Evolutionary conservation across 1,140 invertebrate species (phyloP).

Genomic region (Eufriesea mexicana): DNA sequence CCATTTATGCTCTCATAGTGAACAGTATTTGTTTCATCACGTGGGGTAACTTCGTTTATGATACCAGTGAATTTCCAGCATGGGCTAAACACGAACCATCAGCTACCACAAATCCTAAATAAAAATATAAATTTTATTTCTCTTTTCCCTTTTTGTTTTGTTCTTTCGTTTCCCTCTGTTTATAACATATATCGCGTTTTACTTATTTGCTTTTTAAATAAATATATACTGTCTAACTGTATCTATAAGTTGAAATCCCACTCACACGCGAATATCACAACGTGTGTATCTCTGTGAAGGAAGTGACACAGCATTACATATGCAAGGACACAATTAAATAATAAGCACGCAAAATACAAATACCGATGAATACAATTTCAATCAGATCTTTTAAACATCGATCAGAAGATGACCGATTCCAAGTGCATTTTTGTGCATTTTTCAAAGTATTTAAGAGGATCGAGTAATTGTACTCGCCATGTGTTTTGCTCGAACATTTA

Average conservation of each 20-base stretch:
- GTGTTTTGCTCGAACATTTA: not conserved
- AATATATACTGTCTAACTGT: not conserved
- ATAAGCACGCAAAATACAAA: not conserved
- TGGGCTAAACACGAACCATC: conserved; percentile 68
- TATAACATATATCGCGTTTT: not conserved
- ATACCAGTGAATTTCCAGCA: conserved; percentile 81
- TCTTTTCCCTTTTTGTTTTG: not conserved
- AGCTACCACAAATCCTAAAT: not conserved
- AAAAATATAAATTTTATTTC: not conserved
- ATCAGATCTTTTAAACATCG: not conserved
- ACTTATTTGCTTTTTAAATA: not conserved
- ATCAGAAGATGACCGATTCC: not conserved
- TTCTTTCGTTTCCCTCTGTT: not conserved
- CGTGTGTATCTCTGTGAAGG: not conserved
- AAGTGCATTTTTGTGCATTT: no score
- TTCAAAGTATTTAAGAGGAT: not conserved
- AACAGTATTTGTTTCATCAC: conserved; percentile 75
- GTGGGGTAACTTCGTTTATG: conserved; percentile 80
- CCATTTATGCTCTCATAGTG: conserved; percentile 74
- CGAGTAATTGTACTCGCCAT: no score
- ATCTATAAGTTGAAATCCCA: not conserved
- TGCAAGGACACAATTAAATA: not conserved
- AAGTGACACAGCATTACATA: not conserved
- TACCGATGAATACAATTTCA: not conserved
- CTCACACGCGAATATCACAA: no score